Evolutionary conservation across 2,888 invertebrate genomes (phyloP).

Genomic region (Zygogramma bicolorata): DNA sequence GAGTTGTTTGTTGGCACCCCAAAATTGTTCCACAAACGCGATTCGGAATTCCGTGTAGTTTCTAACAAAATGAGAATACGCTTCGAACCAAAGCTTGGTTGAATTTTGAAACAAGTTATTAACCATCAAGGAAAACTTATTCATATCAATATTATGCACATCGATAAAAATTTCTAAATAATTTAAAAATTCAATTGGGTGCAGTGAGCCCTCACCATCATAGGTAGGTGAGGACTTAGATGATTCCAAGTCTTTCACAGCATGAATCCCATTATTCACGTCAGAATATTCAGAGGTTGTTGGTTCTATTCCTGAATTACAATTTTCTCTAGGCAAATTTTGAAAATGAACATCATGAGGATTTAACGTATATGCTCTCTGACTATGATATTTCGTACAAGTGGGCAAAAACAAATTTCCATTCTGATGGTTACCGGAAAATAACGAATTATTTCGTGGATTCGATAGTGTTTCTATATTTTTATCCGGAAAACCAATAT

Average conservation of each 20-base stretch:
- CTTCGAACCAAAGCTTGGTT: conserved; percentile 9
- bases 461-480: background rate
- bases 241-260: background rate
- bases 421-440: background rate
- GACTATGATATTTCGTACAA: background rate
- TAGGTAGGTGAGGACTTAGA: background rate
- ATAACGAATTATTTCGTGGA: background rate
- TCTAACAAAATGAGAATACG: background rate
- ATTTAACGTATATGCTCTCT: background rate
- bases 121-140: background rate
- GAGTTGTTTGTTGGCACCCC: background rate
- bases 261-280: background rate
- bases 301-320: background rate
- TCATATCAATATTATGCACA: background rate
- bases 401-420: background rate
- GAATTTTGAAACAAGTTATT: background rate
- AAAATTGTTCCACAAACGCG: background rate
- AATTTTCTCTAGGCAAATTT: background rate
- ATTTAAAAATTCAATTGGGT: background rate
- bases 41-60: background rate
- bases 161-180: background rate
- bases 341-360: background rate
- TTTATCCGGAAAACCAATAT: background rate
- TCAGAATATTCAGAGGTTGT: background rate
- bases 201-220: background rate